Evolutionary conservation across 2,888 invertebrate species (phyloP), one percentile per base, ranked within the genome.

Genomic region (Agrotis ipsilon): DNA sequence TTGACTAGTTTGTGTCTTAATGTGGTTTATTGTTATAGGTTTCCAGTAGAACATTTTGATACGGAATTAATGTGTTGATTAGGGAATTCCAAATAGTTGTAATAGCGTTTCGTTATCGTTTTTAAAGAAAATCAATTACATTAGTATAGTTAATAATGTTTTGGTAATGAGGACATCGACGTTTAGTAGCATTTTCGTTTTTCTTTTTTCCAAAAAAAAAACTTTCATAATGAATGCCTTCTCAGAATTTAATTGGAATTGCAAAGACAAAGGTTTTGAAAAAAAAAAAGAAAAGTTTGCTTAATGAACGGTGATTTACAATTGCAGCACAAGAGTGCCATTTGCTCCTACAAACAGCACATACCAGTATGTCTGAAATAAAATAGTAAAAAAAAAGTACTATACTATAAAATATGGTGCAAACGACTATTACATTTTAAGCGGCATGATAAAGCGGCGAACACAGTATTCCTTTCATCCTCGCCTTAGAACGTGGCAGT

Each of bases 381-480:
- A 39, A 3, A 39, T 39, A 39, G 11, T 1, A 39, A 9, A 39
- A 39, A 39, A 39, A 11, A 39, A 11, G 39, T 39, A 2, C 39
- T 39, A 32, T 32, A 32, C 9, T 9, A 18, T n/a, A 51, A 57
- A 61, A 57, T 77, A 51, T 43, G 19, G 7, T 49, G 24, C 14
- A 49, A 62, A 39, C 57, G n/a, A 13, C 57, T 21, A 67, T 58
- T 49, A 63, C 48, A 32, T 69, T 43, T 63, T 49, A 73, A 78
- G 43, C 59, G 16, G n/a, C 43, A 48, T 55, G 65, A 52, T 72
- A 72, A 67, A 64, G 21, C 48, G 51, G 45, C 57, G 52, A 79
- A 66, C 80, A 80, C 59, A 13, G 27, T 48, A 64, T 75, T 61
- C 67, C 61, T 76, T 65, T 76, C 62, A 80, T 55, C 49, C 43